These are phyloP conservation scores for Limnephilus marmoratus DNA, from an alignment of 2,888 invertebrate genomes.

Conservation along the genomic window DNA sequence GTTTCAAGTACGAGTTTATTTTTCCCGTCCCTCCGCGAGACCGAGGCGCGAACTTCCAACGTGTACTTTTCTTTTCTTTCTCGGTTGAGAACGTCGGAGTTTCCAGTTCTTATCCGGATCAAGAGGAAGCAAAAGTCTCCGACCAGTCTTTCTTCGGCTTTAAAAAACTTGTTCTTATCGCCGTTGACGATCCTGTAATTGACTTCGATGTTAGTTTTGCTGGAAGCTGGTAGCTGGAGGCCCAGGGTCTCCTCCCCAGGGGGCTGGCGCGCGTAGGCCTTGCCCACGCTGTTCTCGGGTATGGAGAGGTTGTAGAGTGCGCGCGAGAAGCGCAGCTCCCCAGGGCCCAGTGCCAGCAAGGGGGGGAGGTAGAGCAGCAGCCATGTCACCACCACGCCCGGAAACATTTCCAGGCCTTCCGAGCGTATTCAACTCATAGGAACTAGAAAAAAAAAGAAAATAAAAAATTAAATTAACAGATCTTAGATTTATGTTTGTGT, in stretches of 20 bases:
- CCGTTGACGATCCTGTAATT: conserved; percentile 92
- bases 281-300: conserved; percentile 94
- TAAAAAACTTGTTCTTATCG: conserved; percentile 93
- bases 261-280: conserved; percentile 87
- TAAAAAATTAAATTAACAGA: neutral
- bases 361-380: conserved; percentile 58
- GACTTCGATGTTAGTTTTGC: conserved; percentile 73
- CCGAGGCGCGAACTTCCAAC: conserved; percentile 86
- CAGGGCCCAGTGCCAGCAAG: conserved; percentile 54
- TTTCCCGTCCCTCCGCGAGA: conserved; percentile 78
- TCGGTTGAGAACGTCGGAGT: conserved; percentile 92
- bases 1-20: conserved; percentile 81
- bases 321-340: conserved; percentile 81
- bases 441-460: conserved; percentile 61
- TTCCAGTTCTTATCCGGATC: conserved; percentile 91
- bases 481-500: neutral
- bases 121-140: conserved; percentile 97
- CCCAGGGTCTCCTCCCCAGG: conserved; percentile 89
- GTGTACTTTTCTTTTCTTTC: conserved; percentile 92
- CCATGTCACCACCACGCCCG: conserved; percentile 63
- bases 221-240: conserved; percentile 76
- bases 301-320: conserved; percentile 91
- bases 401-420: conserved; percentile 64
- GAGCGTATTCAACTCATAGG: conserved; percentile 64
- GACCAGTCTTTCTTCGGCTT: conserved; percentile 91